These are phyloP conservation scores for Drosophila mercatorum DNA, from an alignment of 2,888 invertebrate species.

Conservation along the genomic window DNA sequence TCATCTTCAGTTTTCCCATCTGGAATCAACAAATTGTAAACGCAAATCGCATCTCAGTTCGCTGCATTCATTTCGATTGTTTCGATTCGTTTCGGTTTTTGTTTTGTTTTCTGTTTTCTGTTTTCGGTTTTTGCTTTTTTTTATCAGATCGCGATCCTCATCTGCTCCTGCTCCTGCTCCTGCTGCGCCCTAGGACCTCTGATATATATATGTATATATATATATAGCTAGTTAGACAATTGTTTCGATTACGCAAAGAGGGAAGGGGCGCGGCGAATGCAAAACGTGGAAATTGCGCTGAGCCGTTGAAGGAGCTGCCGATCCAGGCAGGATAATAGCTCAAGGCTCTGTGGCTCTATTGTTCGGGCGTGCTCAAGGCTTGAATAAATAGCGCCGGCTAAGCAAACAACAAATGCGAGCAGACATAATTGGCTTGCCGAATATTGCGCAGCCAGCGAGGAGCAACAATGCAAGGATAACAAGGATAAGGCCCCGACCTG, in stretches of 20 bases:
- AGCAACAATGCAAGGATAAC: slow-evolving; percentile 28
- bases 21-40: slow-evolving; percentile 3
- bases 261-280: slow-evolving; percentile 42
- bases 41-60: slow-evolving; percentile 44
- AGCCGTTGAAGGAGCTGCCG: slow-evolving; percentile 15
- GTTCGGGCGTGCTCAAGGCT: slow-evolving; percentile 56
- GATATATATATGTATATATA: background rate
- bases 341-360: slow-evolving; percentile 77
- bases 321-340: slow-evolving; percentile 66
- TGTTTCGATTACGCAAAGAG: slow-evolving; percentile 72
- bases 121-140: slow-evolving; percentile 30
- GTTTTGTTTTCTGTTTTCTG: slow-evolving; percentile 31
- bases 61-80: slow-evolving; percentile 53
- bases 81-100: slow-evolving; percentile 34
- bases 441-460: slow-evolving; percentile 66
- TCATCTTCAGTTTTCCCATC: background rate
- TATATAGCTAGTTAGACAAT: slow-evolving; percentile 40
- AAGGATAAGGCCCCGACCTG: slow-evolving; percentile 1
- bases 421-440: slow-evolving; percentile 71
- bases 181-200: slow-evolving; percentile 38
- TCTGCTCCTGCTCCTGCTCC: slow-evolving; percentile 31
- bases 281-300: slow-evolving; percentile 36
- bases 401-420: slow-evolving; percentile 50
- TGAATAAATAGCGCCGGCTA: slow-evolving; percentile 75
- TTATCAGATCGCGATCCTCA: slow-evolving; percentile 46